phyloP scores from a whole-genome alignment of 2,888 invertebrate genomes.

The Drosophila algonquin region DNA sequence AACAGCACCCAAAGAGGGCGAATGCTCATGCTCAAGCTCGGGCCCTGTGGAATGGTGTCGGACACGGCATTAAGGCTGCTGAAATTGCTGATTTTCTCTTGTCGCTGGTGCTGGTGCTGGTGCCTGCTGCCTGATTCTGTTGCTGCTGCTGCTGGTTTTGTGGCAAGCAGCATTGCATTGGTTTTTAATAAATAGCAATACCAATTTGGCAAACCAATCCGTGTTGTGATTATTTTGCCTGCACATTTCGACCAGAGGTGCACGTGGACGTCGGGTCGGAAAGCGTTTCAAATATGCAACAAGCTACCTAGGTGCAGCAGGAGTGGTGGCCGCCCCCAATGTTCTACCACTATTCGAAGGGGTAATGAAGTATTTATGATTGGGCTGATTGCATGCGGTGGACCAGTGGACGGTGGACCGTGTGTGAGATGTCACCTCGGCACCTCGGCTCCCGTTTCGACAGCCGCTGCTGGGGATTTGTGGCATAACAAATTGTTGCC shows the following conservation, averaged over 20 bases:
- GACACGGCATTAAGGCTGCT: constrained; percentile 54
- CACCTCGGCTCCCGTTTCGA: constrained; percentile 55
- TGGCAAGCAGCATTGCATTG: constrained; percentile 61
- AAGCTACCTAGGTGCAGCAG: constrained; percentile 20
- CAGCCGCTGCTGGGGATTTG: constrained; percentile 74
- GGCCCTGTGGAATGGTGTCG: constrained; percentile 35
- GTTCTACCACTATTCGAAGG: constrained; percentile 12
- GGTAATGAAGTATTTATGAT: constrained; percentile 75
- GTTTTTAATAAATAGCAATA: constrained; percentile 78
- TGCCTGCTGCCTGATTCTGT: background rate
- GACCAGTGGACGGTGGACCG: constrained; percentile 13
- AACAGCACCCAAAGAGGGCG: constrained; percentile 20
- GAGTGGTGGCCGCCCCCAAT: background rate
- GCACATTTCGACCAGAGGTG: constrained; percentile 19
- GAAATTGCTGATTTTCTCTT: constrained; percentile 73
- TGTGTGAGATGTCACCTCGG: constrained; percentile 40
- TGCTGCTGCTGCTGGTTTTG: constrained; percentile 6
- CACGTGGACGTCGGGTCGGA: constrained; percentile 21
- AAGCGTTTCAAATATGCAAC: constrained; percentile 66
- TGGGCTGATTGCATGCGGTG: constrained; percentile 60
- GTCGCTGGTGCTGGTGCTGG: constrained; percentile 7
- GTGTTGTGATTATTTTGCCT: constrained; percentile 62
- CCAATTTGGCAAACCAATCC: constrained; percentile 70
- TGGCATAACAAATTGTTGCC: constrained; percentile 55
- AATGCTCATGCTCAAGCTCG: constrained; percentile 2